A percentile compares a stretch with the other conserved stretches of the same genome.
These are phyloP conservation scores for Myxocyprinus asiaticus DNA, from an alignment of 2,113 vertebrate species.

Conservation along the genomic window DNA sequence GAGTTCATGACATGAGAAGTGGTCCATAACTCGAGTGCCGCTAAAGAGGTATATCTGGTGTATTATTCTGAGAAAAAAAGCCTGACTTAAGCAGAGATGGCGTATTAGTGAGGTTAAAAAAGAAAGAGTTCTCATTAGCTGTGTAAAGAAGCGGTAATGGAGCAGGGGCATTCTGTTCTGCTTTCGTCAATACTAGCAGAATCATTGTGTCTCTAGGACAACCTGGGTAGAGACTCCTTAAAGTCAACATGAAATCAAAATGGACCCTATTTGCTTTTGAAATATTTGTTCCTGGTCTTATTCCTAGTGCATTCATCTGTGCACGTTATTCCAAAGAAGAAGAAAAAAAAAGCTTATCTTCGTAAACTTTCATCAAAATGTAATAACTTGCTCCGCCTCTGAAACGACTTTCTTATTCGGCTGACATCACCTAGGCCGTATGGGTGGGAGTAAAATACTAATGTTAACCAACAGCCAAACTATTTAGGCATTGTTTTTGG, in stretches of 20 bases:
- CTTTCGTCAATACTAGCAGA: slow-evolving; percentile 1
- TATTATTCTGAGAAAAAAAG: not conserved
- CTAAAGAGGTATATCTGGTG: not conserved
- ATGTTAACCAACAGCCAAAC: too few relatives aligned
- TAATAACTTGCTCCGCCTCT: too few relatives aligned
- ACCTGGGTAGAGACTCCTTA: slow-evolving; percentile 45
- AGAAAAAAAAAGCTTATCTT: too few relatives aligned
- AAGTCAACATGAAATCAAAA: slow-evolving; percentile 39
- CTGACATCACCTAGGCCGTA: too few relatives aligned
- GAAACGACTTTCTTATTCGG: too few relatives aligned
- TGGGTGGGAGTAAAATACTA: too few relatives aligned
- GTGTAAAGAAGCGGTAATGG: slow-evolving; percentile 23
- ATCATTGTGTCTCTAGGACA: slow-evolving; percentile 68
- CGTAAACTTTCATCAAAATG: too few relatives aligned
- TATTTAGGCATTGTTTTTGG: too few relatives aligned
- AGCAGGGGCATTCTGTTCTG: slow-evolving; percentile 40
- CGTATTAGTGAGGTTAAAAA: slow-evolving; percentile 10
- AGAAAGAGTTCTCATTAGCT: slow-evolving; percentile 27
- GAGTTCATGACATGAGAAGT: slow-evolving; percentile 15
- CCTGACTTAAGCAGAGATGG: not conserved
- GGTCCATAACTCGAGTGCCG: not conserved
- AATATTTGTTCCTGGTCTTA: too few relatives aligned
- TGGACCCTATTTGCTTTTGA: not conserved
- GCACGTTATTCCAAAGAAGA: too few relatives aligned
- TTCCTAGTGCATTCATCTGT: too few relatives aligned